Evolutionary conservation across 2,888 invertebrate species (phyloP), one percentile per base, ranked within the genome.

Genomic region (Latrodectus hesperus): DNA sequence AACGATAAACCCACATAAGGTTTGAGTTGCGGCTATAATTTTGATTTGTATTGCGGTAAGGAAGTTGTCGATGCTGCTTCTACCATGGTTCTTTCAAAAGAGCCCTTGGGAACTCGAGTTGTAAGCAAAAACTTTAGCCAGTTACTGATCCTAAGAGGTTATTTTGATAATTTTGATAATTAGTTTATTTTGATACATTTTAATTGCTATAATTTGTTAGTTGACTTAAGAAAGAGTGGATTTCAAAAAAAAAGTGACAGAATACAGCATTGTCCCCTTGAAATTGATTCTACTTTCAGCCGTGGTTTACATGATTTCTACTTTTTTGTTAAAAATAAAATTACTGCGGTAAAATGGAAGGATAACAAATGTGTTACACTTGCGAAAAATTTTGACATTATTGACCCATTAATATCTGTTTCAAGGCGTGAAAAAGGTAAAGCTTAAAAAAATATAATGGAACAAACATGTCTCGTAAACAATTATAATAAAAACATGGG

Each of bases 391-490:
- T 22, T 22, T 22, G 22, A 22, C 22, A 22, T 16, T n/a, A 64
- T 64, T 38, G 64, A 75, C 38, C 26, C 55, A 17, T 17, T 55
- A 64, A 55, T 60, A 75, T 38, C 55, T 55, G 64, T 75, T 75
- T 26, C 55, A 16, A 75, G 64, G 64, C n/a, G 64, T 55, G 74
- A 75, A 75, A 1, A 22, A 1, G 22, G 22, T 1, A 22, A 64
- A 75, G 55, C 26, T 53, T 22, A 75, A 75, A 26, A 75, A 55
- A 53, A 49, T n/a, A 60, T 14, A 75, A 75, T 75, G 11, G 14
- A 53, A 38, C 74, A 75, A n/a, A 26, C 74, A 60, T 17, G 22
- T 60, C 55, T 75, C 17, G 22, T 75, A 22, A 22, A 1, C 22
- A 22, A 22, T 22, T 22, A 22, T 22, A 22, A 22, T 22, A 22